Evolutionary conservation across 2,797 vertebrate genomes (phyloP).

Genomic region (Ambastaia sidthimunki): DNA sequence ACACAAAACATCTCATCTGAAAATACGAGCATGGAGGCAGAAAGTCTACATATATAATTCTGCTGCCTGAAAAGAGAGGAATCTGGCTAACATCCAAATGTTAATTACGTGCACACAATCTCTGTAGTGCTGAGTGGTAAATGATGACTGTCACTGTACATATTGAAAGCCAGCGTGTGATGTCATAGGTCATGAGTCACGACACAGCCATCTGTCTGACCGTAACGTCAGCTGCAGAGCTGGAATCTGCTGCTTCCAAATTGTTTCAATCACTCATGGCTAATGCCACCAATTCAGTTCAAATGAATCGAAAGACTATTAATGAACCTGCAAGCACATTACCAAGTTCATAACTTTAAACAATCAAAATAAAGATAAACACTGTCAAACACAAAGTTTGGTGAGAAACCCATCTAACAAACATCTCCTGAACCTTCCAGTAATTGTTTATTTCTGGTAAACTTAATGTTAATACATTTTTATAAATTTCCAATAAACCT

Average conservation of each 20-base stretch:
- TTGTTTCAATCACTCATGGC: too few relatives aligned
- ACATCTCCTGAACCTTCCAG: too few relatives aligned
- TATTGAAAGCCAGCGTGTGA: not conserved
- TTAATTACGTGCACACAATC: not conserved
- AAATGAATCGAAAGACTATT: too few relatives aligned
- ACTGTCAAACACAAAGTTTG: too few relatives aligned
- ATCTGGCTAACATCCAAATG: conserved; percentile 7
- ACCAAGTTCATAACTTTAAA: too few relatives aligned
- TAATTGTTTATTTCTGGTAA: too few relatives aligned
- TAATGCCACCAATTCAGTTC: too few relatives aligned
- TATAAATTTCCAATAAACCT: too few relatives aligned
- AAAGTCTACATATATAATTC: not conserved
- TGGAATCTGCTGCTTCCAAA: not conserved
- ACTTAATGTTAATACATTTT: too few relatives aligned
- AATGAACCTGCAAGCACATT: too few relatives aligned
- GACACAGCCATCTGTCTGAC: conserved; percentile 1
- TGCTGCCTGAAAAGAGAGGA: not conserved
- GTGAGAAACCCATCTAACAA: too few relatives aligned
- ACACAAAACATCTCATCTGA: not conserved
- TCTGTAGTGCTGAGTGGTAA: not conserved
- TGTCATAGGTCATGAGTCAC: not conserved
- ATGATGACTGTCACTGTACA: not conserved
- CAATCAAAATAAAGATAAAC: too few relatives aligned
- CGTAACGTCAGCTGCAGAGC: not conserved
- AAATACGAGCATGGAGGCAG: not conserved